phyloP scores from a whole-genome alignment of 2,888 invertebrate genomes.

The Caenorhabditis japonica region DNA sequence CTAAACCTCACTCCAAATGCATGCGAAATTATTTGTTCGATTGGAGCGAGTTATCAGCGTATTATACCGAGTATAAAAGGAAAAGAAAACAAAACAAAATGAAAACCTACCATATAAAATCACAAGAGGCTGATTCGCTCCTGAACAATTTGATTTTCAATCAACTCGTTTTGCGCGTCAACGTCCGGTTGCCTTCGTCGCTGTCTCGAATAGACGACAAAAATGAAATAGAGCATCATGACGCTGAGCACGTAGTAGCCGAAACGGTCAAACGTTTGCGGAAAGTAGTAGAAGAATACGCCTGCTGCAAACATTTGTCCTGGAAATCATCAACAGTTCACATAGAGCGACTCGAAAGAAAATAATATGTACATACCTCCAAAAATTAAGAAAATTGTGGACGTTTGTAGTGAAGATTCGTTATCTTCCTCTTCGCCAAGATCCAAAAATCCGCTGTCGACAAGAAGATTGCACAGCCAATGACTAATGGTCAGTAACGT shows the following conservation, averaged over 20 bases:
- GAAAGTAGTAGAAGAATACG: slow-evolving; percentile 55
- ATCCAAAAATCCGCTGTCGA: slow-evolving; percentile 26
- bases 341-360: neutral
- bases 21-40: no score
- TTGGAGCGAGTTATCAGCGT: no score
- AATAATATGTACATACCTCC: slow-evolving; percentile 30
- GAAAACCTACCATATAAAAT: no score
- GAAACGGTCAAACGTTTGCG: slow-evolving; percentile 51
- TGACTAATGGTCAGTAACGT: slow-evolving; percentile 24
- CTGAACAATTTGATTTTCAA: slow-evolving; percentile 23
- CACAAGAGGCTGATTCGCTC: slow-evolving; percentile 23
- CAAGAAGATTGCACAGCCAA: slow-evolving; percentile 33
- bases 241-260: slow-evolving; percentile 42
- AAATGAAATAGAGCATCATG: slow-evolving; percentile 54
- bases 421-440: slow-evolving; percentile 21
- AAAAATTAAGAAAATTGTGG: slow-evolving; percentile 44
- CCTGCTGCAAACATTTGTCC: slow-evolving; percentile 49
- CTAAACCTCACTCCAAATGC: no score
- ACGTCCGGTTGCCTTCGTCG: slow-evolving; percentile 24
- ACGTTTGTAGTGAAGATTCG: slow-evolving; percentile 19
- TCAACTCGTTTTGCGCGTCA: slow-evolving; percentile 12
- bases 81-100: no score
- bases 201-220: slow-evolving; percentile 48
- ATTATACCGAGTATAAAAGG: no score
- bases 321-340: slow-evolving; percentile 20